These are phyloP conservation scores for Drosophila trapezifrons DNA, from an alignment of 1,140 invertebrate genomes.

Conservation along the genomic window DNA sequence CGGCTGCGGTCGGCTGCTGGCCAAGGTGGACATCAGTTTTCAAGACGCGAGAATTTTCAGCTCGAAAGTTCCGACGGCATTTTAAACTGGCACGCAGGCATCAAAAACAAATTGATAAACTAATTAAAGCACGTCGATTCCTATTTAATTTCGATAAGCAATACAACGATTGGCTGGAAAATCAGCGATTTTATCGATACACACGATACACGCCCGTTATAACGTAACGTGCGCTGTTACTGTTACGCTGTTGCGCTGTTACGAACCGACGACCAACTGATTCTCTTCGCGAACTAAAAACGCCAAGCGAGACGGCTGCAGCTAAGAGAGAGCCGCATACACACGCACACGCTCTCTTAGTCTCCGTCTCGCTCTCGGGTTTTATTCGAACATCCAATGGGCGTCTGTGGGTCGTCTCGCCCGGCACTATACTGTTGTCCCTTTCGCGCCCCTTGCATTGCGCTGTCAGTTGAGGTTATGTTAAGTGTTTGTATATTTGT, in stretches of 20 bases:
- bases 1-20: slow-evolving; percentile 68
- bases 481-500: slow-evolving; percentile 84
- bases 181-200: slow-evolving; percentile 26
- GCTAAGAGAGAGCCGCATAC: slow-evolving; percentile 54
- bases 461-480: slow-evolving; percentile 83
- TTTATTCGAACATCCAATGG: slow-evolving; percentile 73
- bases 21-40: slow-evolving; percentile 77
- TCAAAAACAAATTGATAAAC: background rate
- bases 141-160: slow-evolving; percentile 16
- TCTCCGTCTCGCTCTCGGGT: slow-evolving; percentile 36
- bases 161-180: slow-evolving; percentile 6
- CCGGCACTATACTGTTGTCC: slow-evolving; percentile 44
- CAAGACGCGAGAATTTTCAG: slow-evolving; percentile 12
- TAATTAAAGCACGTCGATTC: background rate
- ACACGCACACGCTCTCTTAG: slow-evolving; percentile 32
- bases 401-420: slow-evolving; percentile 37
- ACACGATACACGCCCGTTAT: slow-evolving; percentile 56
- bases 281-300: slow-evolving; percentile 62
- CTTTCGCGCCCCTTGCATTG: slow-evolving; percentile 21
- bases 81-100: slow-evolving; percentile 16
- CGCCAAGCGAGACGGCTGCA: slow-evolving; percentile 42
- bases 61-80: slow-evolving; percentile 50
- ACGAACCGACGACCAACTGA: slow-evolving; percentile 62
- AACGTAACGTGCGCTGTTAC: slow-evolving; percentile 60
- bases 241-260: slow-evolving; percentile 51